phyloP scores from a whole-genome alignment of 2,113 vertebrate species.

The Pituophis catenifer region DNA sequence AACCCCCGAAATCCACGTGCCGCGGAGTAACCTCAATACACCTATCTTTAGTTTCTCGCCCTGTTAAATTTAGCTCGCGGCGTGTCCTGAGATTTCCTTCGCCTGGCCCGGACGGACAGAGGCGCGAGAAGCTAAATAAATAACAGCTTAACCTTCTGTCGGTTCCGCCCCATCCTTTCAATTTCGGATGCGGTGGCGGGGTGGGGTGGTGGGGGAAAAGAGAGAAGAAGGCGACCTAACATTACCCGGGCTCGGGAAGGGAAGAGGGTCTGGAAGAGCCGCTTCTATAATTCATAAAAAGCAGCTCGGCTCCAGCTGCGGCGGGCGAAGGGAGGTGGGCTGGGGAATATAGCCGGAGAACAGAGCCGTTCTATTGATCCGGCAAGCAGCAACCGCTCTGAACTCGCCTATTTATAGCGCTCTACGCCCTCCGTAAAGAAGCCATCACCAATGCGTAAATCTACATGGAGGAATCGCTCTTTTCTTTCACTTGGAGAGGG shows the following conservation, averaged over 20 bases:
- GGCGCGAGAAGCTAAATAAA: not conserved
- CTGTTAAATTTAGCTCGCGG: not conserved
- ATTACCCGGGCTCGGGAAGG: conserved; percentile 53
- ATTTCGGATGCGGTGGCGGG: too few species aligned
- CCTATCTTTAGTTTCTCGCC: not conserved
- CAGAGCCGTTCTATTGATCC: conserved; percentile 64
- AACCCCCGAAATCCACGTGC: not conserved
- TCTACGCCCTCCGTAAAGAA: conserved; percentile 56
- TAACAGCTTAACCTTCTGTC: not conserved
- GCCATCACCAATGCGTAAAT: conserved; percentile 50
- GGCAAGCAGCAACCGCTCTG: conserved; percentile 56
- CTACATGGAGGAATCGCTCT: not conserved
- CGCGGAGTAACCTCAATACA: not conserved
- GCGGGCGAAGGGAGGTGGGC: not conserved
- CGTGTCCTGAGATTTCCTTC: not conserved
- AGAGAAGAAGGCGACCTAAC: conserved; percentile 54
- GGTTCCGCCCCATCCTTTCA: not conserved
- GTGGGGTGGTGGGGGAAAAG: not conserved
- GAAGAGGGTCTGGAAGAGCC: conserved; percentile 29
- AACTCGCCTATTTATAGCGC: conserved; percentile 68
- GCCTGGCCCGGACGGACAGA: not conserved
- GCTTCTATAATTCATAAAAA: conserved; percentile 79
- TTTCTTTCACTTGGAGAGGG: not conserved
- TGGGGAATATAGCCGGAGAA: conserved; percentile 21
- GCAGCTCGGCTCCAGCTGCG: conserved; percentile 60